Evolutionary conservation across 2,113 vertebrate genomes (phyloP).

Genomic region (Gavia stellata): DNA sequence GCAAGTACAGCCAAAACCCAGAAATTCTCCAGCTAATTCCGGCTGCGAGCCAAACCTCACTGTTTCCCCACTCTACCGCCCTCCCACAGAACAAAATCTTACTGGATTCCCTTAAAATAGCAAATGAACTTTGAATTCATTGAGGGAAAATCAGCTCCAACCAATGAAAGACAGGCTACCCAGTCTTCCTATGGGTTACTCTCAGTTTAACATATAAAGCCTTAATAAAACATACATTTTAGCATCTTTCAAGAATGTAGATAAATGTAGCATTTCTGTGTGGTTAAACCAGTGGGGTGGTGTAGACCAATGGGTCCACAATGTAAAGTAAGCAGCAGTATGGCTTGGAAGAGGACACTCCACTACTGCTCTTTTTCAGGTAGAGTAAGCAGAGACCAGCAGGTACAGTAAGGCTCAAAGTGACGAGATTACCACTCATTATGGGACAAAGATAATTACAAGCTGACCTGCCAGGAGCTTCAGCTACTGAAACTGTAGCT

Average conservation of each 20-base stretch:
- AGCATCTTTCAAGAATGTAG: neutral
- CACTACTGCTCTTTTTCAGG: neutral
- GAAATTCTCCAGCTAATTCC: conserved; percentile 23
- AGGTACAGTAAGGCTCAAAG: neutral
- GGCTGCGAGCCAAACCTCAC: neutral
- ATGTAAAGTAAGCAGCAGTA: neutral
- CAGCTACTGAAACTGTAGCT: neutral
- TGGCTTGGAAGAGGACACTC: neutral
- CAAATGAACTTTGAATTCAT: neutral
- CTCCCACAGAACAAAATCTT: neutral
- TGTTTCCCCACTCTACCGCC: neutral
- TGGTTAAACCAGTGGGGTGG: neutral
- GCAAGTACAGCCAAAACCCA: conserved; percentile 7
- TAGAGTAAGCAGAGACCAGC: neutral
- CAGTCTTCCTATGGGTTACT: neutral
- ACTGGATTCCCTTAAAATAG: conserved; percentile 3
- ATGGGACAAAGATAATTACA: neutral
- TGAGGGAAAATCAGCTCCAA: neutral
- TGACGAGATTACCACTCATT: neutral
- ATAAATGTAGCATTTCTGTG: neutral
- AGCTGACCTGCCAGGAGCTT: neutral
- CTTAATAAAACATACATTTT: neutral
- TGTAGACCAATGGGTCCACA: too few species aligned
- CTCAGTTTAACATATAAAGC: neutral
- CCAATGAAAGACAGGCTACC: neutral